Evolutionary conservation across 2,888 invertebrate genomes (phyloP), one percentile per base, ranked within the genome.

Genomic region (Phaedon cochleariae): DNA sequence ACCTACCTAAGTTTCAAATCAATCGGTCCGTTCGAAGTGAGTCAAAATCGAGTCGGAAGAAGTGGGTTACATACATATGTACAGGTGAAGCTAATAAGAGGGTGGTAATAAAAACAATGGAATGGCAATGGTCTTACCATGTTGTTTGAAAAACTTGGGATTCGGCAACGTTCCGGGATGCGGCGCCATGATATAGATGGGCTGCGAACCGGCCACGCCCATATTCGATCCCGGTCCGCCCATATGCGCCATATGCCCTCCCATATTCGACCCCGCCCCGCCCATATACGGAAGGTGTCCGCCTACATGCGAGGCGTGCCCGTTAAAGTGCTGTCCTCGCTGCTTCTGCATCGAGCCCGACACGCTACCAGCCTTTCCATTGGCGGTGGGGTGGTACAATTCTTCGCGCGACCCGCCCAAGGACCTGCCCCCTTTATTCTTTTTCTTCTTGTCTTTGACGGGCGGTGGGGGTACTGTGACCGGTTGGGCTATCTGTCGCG

Each of bases 381-480:
- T 86, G 85, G 86, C 86, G 64, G 86, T 79, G 7, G 86, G 87
- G 75, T 81, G 80, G 65, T 88, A 88, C 71, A 88, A 71, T 75
- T 89, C 89, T 71, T 89, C 89, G 15, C 78, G 65, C 0, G 76
- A 77, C n/a, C 76, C 74, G 17, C 74, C 72, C 55, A 77, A n/a
- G n/a, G n/a, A n/a, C n/a, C n/a, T n/a, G n/a, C n/a, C n/a, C n/a
- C n/a, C n/a, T n/a, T 85, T 85, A 71, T 87, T 86, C 74, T 87
- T 90, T 76, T 88, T 88, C 63, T 87, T 87, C 76, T 90, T 90
- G 58, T 87, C 86, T 76, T 89, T 90, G 3, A 87, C 88, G 0
- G 91, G 91, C 0, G 95, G 94, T 31, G 95, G 95, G 7, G 94
- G 93, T 52, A 82, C 92, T n/a, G 91, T 89, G 0, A 92, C 90